Evolutionary conservation across 2,113 vertebrate genomes (phyloP).

Genomic region (Chinchilla lanigera): DNA sequence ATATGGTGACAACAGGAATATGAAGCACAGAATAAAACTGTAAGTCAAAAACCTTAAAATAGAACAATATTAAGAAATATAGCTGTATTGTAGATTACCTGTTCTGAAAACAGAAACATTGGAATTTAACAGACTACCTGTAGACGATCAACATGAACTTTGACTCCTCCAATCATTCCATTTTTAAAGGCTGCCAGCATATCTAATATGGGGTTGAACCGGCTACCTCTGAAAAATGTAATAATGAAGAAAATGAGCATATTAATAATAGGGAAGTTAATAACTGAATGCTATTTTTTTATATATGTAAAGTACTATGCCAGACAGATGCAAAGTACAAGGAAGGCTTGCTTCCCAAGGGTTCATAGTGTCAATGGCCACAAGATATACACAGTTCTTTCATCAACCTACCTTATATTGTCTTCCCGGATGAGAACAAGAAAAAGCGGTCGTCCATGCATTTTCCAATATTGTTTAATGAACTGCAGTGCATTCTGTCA

Average conservation of each 20-base stretch:
- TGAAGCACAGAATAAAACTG: neutral
- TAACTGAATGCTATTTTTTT: neutral
- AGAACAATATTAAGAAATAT: neutral
- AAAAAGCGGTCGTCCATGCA: conserved; percentile 96
- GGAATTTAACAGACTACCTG: conserved; percentile 88
- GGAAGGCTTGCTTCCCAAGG: neutral
- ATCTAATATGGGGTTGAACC: conserved; percentile 97
- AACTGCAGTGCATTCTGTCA: conserved; percentile 96
- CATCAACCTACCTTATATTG: conserved; percentile 93
- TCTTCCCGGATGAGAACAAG: conserved; percentile 98
- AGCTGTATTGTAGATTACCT: neutral
- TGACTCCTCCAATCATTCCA: conserved; percentile 95
- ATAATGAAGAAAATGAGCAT: neutral
- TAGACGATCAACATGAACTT: conserved; percentile 97
- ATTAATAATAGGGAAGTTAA: neutral
- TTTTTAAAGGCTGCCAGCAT: conserved; percentile 98
- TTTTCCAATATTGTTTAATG: conserved; percentile 99
- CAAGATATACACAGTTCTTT: no score
- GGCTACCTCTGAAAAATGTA: conserved; percentile 92
- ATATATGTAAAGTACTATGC: neutral
- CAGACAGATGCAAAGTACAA: neutral
- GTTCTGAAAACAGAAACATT: neutral
- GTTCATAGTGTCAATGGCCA: neutral
- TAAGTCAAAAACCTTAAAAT: neutral
- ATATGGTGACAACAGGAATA: neutral